A percentile compares a stretch with the other conserved stretches of the same genome.
Evolutionary conservation across 2,888 invertebrate species (phyloP).

Genomic region (Athrips mouffetella): DNA sequence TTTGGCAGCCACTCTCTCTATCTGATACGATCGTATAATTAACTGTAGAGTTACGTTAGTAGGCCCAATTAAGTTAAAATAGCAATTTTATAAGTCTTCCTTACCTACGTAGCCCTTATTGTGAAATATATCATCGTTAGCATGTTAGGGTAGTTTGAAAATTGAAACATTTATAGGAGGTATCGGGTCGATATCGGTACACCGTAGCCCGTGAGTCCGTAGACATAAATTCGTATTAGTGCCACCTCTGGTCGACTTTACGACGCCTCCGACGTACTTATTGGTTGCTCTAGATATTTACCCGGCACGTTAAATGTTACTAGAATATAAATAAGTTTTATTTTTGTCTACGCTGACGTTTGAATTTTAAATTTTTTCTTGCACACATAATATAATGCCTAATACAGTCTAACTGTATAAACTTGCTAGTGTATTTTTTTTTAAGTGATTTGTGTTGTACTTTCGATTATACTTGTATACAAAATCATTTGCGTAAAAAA

Average conservation of each 20-base stretch:
- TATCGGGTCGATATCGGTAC: constrained; percentile 40
- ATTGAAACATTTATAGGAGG: constrained; percentile 72
- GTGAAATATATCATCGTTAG: constrained; percentile 35
- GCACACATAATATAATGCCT: too few species aligned
- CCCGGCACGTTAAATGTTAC: constrained; percentile 49
- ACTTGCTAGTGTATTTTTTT: too few species aligned
- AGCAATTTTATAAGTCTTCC: neutral
- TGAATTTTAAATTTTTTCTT: neutral
- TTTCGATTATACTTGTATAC: too few species aligned
- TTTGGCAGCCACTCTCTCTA: too few species aligned
- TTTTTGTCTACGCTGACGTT: neutral
- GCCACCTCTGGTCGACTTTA: constrained; percentile 75
- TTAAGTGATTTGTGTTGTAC: too few species aligned
- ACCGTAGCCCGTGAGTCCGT: constrained; percentile 47
- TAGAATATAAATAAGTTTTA: neutral
- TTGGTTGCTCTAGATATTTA: constrained; percentile 60
- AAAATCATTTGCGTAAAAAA: too few species aligned
- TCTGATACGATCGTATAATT: too few species aligned
- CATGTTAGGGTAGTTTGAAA: constrained; percentile 54
- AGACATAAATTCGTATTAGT: constrained; percentile 76
- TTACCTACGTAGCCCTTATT: neutral
- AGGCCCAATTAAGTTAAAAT: neutral
- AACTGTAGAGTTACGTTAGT: neutral
- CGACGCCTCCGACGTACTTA: constrained; percentile 68
- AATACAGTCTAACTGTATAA: too few species aligned